Percentiles rank a stretch among this genome's conserved stretches.
These are phyloP conservation scores for Rhynchomys soricoides DNA, from an alignment of 2,113 vertebrate genomes.

Conservation along the genomic window DNA sequence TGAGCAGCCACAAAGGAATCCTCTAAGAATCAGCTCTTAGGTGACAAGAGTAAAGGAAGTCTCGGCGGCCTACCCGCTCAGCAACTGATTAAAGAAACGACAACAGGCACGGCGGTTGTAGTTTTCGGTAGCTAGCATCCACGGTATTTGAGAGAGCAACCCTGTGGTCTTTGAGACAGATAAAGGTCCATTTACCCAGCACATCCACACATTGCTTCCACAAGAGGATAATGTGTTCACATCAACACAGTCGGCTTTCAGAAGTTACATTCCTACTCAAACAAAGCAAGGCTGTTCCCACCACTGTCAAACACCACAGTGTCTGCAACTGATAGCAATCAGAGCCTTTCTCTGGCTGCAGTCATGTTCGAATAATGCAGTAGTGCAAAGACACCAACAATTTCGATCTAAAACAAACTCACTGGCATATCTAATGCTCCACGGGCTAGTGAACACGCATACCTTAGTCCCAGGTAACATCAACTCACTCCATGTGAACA, in stretches of 20 bases:
- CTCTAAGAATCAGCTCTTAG: slow-evolving; percentile 5
- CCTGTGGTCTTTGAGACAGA: slow-evolving; percentile 22
- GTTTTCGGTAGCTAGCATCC: neutral
- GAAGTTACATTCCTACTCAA: slow-evolving; percentile 56
- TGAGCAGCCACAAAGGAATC: neutral
- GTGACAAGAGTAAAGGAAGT: neutral
- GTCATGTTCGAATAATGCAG: neutral
- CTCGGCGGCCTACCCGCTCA: neutral
- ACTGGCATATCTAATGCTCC: neutral
- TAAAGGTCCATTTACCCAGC: slow-evolving; percentile 52
- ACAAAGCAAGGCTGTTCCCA: slow-evolving; percentile 62
- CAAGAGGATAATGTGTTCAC: slow-evolving; percentile 49
- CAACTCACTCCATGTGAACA: neutral
- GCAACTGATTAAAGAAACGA: neutral
- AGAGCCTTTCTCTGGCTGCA: neutral
- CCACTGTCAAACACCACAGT: slow-evolving; percentile 49
- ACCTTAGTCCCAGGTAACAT: neutral
- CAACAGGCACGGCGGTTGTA: neutral
- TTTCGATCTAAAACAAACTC: neutral
- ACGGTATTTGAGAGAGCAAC: neutral
- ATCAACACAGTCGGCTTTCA: neutral
- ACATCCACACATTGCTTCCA: neutral
- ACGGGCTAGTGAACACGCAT: neutral
- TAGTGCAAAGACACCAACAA: neutral
- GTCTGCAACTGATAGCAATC: slow-evolving; percentile 71